Percentiles rank a stretch among this genome's conserved stretches.
These are phyloP conservation scores for Protonibea diacanthus DNA, from an alignment of 2,797 vertebrate species.

Conservation along the genomic window DNA sequence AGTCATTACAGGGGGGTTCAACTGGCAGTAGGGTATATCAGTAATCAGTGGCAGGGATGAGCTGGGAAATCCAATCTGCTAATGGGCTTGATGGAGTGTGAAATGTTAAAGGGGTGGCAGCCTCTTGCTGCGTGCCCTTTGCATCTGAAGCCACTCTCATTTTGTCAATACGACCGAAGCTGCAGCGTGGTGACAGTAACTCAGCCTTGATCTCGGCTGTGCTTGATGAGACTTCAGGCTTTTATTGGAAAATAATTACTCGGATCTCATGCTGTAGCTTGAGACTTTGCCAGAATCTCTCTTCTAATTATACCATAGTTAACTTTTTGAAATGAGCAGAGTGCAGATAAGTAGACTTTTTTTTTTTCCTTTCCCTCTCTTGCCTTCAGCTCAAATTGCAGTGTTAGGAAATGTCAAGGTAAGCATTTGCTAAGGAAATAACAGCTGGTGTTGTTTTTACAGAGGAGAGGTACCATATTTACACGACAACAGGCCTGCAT, in stretches of 20 bases:
- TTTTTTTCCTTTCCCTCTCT: slow-evolving; percentile 16
- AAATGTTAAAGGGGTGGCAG: slow-evolving; percentile 74
- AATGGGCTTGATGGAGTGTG: slow-evolving; percentile 81
- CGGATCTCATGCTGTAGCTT: slow-evolving; percentile 52
- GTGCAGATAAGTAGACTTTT: slow-evolving; percentile 40
- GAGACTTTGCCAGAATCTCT: slow-evolving; percentile 46
- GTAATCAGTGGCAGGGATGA: slow-evolving; percentile 71
- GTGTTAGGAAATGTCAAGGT: slow-evolving; percentile 75
- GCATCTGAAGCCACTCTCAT: slow-evolving; percentile 61
- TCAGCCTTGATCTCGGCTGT: slow-evolving; percentile 50
- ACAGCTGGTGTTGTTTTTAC: slow-evolving; percentile 77
- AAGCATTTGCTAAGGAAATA: slow-evolving; percentile 68
- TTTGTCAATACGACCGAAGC: slow-evolving; percentile 65
- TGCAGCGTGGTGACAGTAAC: slow-evolving; percentile 51
- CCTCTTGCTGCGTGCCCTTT: slow-evolving; percentile 76
- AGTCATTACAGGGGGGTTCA: slow-evolving; percentile 62
- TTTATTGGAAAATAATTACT: slow-evolving; percentile 75
- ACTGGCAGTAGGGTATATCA: slow-evolving; percentile 66
- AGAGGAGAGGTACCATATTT: slow-evolving; percentile 51
- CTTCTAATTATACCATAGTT: slow-evolving; percentile 69
- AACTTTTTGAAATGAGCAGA: slow-evolving; percentile 58
- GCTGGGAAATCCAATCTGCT: slow-evolving; percentile 78
- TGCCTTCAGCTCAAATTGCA: slow-evolving; percentile 66
- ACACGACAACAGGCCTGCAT: slow-evolving; percentile 39
- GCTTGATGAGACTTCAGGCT: slow-evolving; percentile 53